Base-by-base conservation (phyloP, 2,888 invertebrate genomes). In the Agapetus fuscipes region DNA sequence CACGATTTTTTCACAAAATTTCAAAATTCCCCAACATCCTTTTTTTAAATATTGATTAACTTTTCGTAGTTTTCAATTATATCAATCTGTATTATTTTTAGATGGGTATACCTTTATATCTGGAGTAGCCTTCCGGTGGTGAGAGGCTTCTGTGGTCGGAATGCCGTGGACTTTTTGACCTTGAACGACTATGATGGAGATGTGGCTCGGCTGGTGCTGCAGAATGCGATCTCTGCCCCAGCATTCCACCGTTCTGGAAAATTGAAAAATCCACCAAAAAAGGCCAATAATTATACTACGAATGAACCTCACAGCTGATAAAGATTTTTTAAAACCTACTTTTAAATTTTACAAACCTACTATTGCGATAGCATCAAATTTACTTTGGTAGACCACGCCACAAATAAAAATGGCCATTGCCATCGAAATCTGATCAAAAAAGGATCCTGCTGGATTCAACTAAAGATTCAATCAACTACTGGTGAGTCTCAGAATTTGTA, bases 181-280 rank as follows among this genome's bases (percentile, higher is more conserved):
- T 71, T 39, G 60, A 56, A 37, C 61, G 54, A 29, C 61, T 61
- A 51, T 68, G 63, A 56, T 72, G 74, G 45, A 70, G 59, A 50
- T 69, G 75, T 70, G 20, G 74, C 52, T 76, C 78, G 53, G 74
- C 72, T 17, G 88, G 88, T 41, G 88, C 89, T 41, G 89, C 89
- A 41, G 89, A 89, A 64, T 87, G 87, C 55, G 88, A 88, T 50
- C 89, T 76, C 58, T 84, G 83, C 41, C 71, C 65, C 49, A 71
- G 60, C 66, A 69, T 70, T 41, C 55, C 54, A 49, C 66, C 63
- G 41, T 47, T 47, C 47, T 47, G 25, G 7, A 42, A 39, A 29
- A 9, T 13, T 30, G n/a, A n/a, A n/a, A n/a, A n/a, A n/a, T n/a
- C n/a, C n/a, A n/a, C n/a, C n/a, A n/a, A 11, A 32, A 31, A 9